phyloP scores from a whole-genome alignment of 2,888 invertebrate species.

The Dasysyrphus tricinctus region DNA sequence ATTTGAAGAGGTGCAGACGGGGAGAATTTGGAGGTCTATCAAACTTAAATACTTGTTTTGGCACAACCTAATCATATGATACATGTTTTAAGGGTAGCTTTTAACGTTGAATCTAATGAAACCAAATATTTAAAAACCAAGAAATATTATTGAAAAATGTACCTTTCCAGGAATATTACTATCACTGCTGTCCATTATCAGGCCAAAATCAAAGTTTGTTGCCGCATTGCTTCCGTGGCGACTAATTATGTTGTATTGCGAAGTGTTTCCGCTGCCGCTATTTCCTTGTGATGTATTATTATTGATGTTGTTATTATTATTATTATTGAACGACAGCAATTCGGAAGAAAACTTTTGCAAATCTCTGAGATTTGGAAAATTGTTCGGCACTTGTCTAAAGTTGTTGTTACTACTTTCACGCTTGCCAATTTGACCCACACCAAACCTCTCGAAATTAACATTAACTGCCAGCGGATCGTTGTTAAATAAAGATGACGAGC shows the following conservation, averaged over 20 bases:
- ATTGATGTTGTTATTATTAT: conserved; percentile 64
- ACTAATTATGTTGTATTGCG: conserved; percentile 53
- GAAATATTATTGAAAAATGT: conserved; percentile 1
- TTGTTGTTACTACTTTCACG: conserved; percentile 52
- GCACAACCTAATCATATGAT: too few species aligned
- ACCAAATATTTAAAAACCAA: not conserved
- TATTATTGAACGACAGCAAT: conserved; percentile 73
- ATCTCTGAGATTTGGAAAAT: conserved; percentile 76
- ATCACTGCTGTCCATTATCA: conserved; percentile 68
- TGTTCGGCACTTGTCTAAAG: conserved; percentile 67
- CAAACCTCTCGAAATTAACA: conserved; percentile 59
- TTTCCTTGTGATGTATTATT: conserved; percentile 68
- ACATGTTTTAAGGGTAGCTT: too few species aligned
- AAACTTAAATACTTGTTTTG: too few species aligned
- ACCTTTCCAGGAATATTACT: conserved; percentile 76
- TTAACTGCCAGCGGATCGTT: conserved; percentile 58
- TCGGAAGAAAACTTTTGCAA: conserved; percentile 76
- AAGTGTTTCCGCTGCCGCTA: conserved; percentile 29
- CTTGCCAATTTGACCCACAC: conserved; percentile 39
- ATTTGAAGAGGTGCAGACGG: too few species aligned
- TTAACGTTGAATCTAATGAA: too few species aligned
- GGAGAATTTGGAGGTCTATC: too few species aligned
- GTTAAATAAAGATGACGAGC: conserved; percentile 58
- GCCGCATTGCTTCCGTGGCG: conserved; percentile 44
- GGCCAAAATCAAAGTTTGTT: conserved; percentile 72